phyloP scores from a whole-genome alignment of 2,888 invertebrate species.

The Meghimatium bilineatum region DNA sequence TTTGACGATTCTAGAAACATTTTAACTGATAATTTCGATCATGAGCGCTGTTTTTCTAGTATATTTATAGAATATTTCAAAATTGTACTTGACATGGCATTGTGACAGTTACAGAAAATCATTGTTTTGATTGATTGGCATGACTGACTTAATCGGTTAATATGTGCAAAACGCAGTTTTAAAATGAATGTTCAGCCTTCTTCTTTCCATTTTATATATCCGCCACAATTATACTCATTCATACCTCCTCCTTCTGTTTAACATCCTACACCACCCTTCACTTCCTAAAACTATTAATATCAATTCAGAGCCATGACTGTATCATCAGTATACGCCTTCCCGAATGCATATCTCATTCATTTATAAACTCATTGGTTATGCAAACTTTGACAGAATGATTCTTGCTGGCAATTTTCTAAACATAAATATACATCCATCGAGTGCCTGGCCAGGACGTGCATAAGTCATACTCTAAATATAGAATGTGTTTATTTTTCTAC shows the following conservation, averaged over 20 bases:
- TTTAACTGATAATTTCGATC: too few relatives aligned
- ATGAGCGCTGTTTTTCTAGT: too few relatives aligned
- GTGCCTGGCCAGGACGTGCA: not conserved
- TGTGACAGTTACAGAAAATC: too few relatives aligned
- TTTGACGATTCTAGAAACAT: too few relatives aligned
- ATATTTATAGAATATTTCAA: too few relatives aligned
- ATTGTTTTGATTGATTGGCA: too few relatives aligned
- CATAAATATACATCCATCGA: too few relatives aligned
- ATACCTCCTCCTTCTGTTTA: not conserved
- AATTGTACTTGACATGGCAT: too few relatives aligned
- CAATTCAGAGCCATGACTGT: not conserved
- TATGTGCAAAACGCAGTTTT: too few relatives aligned
- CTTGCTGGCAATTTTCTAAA: not conserved
- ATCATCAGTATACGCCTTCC: not conserved
- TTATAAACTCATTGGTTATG: not conserved
- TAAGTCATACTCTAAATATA: not conserved
- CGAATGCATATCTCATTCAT: not conserved
- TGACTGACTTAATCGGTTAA: too few relatives aligned
- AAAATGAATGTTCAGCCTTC: not conserved
- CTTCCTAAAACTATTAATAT: not conserved
- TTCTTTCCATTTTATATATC: not conserved
- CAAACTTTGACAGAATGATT: not conserved
- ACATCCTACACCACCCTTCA: not conserved
- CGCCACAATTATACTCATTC: too few relatives aligned
- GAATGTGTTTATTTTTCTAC: not conserved